Evolutionary conservation across 2,797 vertebrate species (phyloP).

Genomic region (Pangasius larnaudii): DNA sequence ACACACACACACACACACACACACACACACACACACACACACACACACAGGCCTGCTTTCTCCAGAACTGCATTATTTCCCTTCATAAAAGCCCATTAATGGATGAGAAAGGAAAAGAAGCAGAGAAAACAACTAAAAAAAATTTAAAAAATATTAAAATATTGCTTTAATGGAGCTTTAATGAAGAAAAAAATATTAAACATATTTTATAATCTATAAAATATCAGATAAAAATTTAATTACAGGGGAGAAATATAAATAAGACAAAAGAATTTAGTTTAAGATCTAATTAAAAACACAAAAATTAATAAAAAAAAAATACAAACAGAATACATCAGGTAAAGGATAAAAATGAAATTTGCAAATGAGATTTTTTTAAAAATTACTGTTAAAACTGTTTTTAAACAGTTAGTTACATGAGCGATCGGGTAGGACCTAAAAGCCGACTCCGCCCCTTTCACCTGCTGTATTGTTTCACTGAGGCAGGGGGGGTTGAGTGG

Average conservation of each 20-base stretch:
- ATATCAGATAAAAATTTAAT: neutral
- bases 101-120: constrained; percentile 15
- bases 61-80: constrained; percentile 59
- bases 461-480: neutral
- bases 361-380: too few relatives aligned
- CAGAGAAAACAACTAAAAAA: constrained; percentile 19
- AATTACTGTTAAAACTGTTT: neutral
- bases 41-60: constrained; percentile 68
- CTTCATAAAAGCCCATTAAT: constrained; percentile 56
- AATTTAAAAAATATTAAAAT: neutral
- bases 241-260: neutral
- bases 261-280: too few relatives aligned
- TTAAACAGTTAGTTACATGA: neutral
- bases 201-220: neutral
- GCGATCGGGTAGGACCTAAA: neutral
- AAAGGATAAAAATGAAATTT: neutral
- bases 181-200: neutral
- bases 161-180: neutral
- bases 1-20: constrained; percentile 51
- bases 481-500: neutral
- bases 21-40: constrained; percentile 69
- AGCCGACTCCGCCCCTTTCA: neutral
- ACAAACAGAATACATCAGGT: neutral
- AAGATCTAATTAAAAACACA: neutral
- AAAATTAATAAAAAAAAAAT: too few relatives aligned